These are phyloP conservation scores for Palloptera scutellata DNA, from an alignment of 2,888 invertebrate species.

Conservation along the genomic window DNA sequence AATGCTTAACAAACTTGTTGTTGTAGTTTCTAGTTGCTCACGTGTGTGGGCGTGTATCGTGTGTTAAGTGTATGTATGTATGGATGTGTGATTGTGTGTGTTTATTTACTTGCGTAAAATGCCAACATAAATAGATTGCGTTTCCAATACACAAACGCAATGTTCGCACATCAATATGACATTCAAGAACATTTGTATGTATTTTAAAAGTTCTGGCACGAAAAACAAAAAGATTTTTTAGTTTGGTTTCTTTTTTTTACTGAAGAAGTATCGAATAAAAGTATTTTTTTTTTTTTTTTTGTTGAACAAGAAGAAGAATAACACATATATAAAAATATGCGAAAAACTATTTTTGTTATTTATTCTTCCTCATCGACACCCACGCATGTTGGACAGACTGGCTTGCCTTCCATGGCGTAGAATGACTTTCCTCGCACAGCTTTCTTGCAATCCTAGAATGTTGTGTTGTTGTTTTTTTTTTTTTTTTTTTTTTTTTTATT, in stretches of 20 bases:
- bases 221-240: conserved; percentile 16
- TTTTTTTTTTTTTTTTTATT: too few species aligned
- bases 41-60: conserved; percentile 21
- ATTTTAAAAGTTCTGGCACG: not conserved
- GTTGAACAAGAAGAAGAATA: not conserved
- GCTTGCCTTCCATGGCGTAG: conserved; percentile 96
- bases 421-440: conserved; percentile 94
- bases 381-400: conserved; percentile 92
- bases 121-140: conserved; percentile 51
- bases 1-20: conserved; percentile 24
- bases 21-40: conserved; percentile 13
- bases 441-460: conserved; percentile 88
- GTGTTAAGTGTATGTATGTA: conserved; percentile 16
- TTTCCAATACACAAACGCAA: conserved; percentile 1
- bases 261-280: not conserved
- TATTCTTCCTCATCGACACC: conserved; percentile 87
- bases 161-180: conserved; percentile 5
- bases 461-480: not conserved
- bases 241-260: conserved; percentile 3
- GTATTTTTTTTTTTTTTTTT: not conserved
- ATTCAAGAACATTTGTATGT: not conserved
- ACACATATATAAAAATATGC: conserved; percentile 1
- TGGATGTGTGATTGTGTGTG: conserved; percentile 32
- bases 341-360: conserved; percentile 44
- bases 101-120: conserved; percentile 40